Base-by-base conservation (phyloP, 2,797 vertebrate genomes). In the Triplophysa bombifrons region DNA sequence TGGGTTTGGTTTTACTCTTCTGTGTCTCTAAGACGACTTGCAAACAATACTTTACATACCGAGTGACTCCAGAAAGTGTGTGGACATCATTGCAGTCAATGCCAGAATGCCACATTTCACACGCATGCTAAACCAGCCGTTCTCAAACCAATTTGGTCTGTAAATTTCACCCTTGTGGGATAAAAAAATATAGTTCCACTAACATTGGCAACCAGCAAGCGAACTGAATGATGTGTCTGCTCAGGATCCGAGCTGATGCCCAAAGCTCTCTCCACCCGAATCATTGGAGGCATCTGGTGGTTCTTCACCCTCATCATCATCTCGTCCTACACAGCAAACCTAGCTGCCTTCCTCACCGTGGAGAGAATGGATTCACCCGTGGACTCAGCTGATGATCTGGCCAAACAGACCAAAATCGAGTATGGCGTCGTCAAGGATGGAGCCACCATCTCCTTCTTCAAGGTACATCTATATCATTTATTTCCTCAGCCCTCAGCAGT, bases 221-320 rank as follows among this genome's bases (percentile, higher is more conserved):
- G 34, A 5, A 6, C 14, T 65, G 63, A 17, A n/a, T 65, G 19
- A n/a, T n/a, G 10, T 44, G 56, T 81, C 46, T 22, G 34, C 60
- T 4, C 46, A 99, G 98, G 98, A 74, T 99, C 98, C 0, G 98
- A 99, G 83, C 90, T 99, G 90, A 99, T 99, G 98, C 98, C 98
- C 88, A 99, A 98, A 90, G 98, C 98, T 3, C 93, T 99, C 80
- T 99, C 98, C 0, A 99, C 98, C 0, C 94, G 98, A 85, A 99
- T 99, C 92, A 99, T 99, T 2, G 98, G 98, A 4, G 98, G 97
- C 56, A 99, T 99, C 91, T 99, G 98, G 98, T 99, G 98, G 98
- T 99, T 99, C 92, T 99, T 99, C 93, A 99, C 98, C 0, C 95
- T 99, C 30, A 98, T 99, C 89, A 98, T 99, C 89, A 98, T 99